Base-by-base conservation (phyloP, 2,888 invertebrate genomes). In the Nipponacmea schrenckii region DNA sequence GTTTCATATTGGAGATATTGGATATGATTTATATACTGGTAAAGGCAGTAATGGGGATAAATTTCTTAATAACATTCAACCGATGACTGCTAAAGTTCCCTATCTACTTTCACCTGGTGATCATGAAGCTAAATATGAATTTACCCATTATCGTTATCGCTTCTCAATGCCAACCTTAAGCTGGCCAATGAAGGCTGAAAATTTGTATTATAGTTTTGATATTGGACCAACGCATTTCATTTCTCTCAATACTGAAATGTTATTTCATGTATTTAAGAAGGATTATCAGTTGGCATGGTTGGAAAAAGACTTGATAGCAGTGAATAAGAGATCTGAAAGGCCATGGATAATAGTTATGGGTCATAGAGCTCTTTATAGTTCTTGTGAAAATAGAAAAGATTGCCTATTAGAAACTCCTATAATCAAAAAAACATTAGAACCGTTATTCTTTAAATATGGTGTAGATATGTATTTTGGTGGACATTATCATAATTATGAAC, bases 241-340 rank as follows among this genome's bases (percentile, higher is more conserved):
- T 26, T 74, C 81, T 24, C 78, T 83, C 67, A 82, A 81, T 46
- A 81, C 85, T 4, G 84, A 86, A 69, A 79, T 82, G 3, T 82
- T 84, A 64, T 78, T 81, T 63, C 70, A 69, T 64, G 91, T 93
- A 15, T 92, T 93, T 79, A 96, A 96, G 89, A 96, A 79, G 63
- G 73, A 79, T 2, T 64, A 73, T 5, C 81, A 81, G 74, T 68
- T 84, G 31, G 68, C 72, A 8, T 86, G 86, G 86, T 72, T 86
- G 24, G 77, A 79, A n/a, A 75, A 78, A 62, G 84, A 85, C 64
- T 70, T 86, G 14, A 73, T 82, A 77, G 77, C 78, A 64, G 87
- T 81, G 20, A 84, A 84, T 70, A 75, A 82, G 27, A 72, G 85
- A 20, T 73, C 78, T 17, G 72, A 78, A 8, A 72, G 69, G 14